Evolutionary conservation across 2,797 vertebrate genomes (phyloP).

Genomic region (Sandelia bainsii): DNA sequence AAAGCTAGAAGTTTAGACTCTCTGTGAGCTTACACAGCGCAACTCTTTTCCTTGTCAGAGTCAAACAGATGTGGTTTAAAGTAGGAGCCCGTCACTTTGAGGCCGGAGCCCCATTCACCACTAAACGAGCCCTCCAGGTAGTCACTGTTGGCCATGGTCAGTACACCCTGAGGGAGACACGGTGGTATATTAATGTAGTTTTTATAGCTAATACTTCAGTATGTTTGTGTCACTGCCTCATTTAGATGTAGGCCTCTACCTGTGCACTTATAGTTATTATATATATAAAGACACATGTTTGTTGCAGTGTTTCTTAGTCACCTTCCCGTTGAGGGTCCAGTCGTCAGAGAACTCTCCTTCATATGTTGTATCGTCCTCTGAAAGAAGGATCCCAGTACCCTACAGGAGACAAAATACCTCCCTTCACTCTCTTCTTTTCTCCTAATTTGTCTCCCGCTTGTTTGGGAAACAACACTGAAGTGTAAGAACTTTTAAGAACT

Average conservation of each 20-base stretch:
- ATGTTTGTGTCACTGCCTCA: background rate
- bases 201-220: background rate
- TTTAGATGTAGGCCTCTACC: no score
- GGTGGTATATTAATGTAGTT: background rate
- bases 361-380: constrained; percentile 96
- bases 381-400: constrained; percentile 93
- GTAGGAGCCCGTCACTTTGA: constrained; percentile 95
- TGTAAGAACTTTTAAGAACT: no score
- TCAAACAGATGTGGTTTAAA: constrained; percentile 94
- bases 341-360: constrained; percentile 98
- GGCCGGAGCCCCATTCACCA: constrained; percentile 96
- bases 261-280: no score
- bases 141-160: constrained; percentile 94
- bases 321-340: constrained; percentile 98
- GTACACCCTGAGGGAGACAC: constrained; percentile 84
- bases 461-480: no score
- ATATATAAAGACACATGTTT: no score
- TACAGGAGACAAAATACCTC: constrained; percentile 57
- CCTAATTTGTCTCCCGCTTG: no score
- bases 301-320: constrained; percentile 72
- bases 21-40: constrained; percentile 70
- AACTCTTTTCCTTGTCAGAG: constrained; percentile 88
- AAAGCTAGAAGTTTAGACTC: background rate
- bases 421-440: no score
- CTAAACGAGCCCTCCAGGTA: constrained; percentile 95